Conservation (phyloP, 1,140 invertebrate genomes). For the Camponotus vicinus region DNA sequence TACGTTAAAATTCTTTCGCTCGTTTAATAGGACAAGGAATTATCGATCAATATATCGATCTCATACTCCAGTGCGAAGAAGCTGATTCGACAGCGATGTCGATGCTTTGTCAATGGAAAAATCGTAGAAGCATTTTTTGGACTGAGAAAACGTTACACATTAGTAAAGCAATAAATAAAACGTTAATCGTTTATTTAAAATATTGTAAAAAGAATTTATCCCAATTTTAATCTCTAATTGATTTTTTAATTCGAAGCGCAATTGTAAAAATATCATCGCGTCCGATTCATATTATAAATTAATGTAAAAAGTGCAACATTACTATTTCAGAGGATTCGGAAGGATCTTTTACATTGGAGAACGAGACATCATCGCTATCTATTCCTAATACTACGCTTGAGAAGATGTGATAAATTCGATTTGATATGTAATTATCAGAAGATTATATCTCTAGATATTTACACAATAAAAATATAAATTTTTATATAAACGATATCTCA, state of each 20-base stretch:
- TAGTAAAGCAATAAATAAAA: neutral
- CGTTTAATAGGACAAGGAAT: slow-evolving; percentile 71
- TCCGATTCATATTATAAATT: neutral
- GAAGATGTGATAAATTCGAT: neutral
- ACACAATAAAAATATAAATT: neutral
- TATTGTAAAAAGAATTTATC: neutral
- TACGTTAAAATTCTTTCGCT: neutral
- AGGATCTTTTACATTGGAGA: neutral
- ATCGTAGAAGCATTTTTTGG: slow-evolving; percentile 72
- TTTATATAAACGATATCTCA: neutral
- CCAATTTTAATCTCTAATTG: neutral
- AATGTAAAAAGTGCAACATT: neutral
- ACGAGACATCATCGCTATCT: neutral
- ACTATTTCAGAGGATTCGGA: slow-evolving; percentile 45
- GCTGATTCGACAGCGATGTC: slow-evolving; percentile 55
- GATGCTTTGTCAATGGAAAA: slow-evolving; percentile 75
- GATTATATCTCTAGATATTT: neutral
- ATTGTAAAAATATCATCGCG: neutral
- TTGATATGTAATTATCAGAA: neutral
- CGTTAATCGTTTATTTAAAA: neutral
- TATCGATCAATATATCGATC: slow-evolving; percentile 67
- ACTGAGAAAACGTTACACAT: neutral
- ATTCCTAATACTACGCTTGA: neutral
- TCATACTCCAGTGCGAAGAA: slow-evolving; percentile 64
- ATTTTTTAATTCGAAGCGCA: neutral